A percentile compares a stretch with the other conserved stretches of the same genome.
Conservation (phyloP, 2,113 vertebrate genomes). For the Alligator mississippiensis region DNA sequence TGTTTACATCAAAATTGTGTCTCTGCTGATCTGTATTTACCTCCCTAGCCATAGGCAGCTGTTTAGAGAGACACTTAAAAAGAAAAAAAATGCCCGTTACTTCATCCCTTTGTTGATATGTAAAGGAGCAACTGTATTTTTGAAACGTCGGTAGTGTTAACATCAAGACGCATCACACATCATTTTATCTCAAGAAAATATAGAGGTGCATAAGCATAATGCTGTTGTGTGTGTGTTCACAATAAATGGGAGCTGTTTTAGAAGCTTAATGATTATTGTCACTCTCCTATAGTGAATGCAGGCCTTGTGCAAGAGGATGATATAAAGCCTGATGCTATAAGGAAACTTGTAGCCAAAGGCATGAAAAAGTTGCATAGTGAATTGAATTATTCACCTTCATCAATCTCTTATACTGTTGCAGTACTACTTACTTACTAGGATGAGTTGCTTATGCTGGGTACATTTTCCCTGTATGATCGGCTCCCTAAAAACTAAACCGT, state of each 20-base stretch:
- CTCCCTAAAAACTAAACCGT: background rate
- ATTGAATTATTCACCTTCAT: slow-evolving; percentile 24
- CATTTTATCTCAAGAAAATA: background rate
- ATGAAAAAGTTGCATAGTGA: background rate
- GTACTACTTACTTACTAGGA: background rate
- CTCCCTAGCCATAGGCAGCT: slow-evolving; percentile 40
- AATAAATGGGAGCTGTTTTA: background rate
- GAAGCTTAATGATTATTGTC: background rate
- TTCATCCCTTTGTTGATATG: background rate
- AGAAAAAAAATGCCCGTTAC: background rate
- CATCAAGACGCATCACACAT: background rate
- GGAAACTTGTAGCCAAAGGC: slow-evolving; percentile 20
- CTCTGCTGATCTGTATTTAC: slow-evolving; percentile 41
- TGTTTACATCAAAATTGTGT: slow-evolving; percentile 49
- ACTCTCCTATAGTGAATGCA: background rate
- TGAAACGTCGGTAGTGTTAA: background rate
- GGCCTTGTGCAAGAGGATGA: background rate
- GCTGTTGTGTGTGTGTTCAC: background rate
- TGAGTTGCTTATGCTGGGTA: background rate
- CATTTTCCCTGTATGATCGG: background rate
- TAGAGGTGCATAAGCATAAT: background rate
- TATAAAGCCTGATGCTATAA: background rate
- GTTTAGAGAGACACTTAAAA: slow-evolving; percentile 13
- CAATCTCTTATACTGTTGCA: background rate
- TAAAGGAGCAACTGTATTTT: background rate